Evolutionary conservation across 1,140 invertebrate species (phyloP).

Genomic region (Drosophila pruinosa): DNA sequence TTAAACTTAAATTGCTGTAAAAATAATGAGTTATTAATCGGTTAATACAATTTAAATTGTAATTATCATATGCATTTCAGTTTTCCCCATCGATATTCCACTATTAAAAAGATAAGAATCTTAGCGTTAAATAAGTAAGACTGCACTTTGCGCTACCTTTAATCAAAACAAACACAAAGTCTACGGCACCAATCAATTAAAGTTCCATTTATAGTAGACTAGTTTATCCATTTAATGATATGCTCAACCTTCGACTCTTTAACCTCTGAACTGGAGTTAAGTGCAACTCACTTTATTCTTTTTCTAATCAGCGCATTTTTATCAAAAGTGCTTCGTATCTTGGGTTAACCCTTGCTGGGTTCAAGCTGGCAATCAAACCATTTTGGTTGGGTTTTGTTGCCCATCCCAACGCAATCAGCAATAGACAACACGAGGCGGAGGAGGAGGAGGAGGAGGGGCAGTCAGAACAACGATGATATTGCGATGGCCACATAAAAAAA

Average conservation of each 20-base stretch:
- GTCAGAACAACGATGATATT: conserved; percentile 26
- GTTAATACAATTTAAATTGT: background rate
- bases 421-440: conserved; percentile 49
- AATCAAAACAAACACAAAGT: background rate
- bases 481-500: conserved; percentile 52
- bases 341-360: background rate
- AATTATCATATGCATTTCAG: background rate
- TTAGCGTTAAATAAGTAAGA: no score
- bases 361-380: conserved; percentile 32
- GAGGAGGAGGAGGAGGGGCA: background rate
- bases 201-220: background rate
- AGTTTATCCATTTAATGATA: background rate
- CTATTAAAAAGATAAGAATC: background rate
- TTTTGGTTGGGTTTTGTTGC: conserved; percentile 10
- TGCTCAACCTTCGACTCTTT: background rate
- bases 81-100: background rate
- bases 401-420: conserved; percentile 59
- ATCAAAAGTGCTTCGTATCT: conserved; percentile 4
- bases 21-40: no score
- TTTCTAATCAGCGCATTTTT: conserved; percentile 38
- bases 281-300: conserved; percentile 8
- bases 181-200: background rate
- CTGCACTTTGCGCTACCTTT: background rate
- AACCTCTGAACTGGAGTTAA: background rate
- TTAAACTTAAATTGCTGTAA: no score